phyloP scores from a whole-genome alignment of 2,113 vertebrate species.

The Paedocypris sp. region DNA sequence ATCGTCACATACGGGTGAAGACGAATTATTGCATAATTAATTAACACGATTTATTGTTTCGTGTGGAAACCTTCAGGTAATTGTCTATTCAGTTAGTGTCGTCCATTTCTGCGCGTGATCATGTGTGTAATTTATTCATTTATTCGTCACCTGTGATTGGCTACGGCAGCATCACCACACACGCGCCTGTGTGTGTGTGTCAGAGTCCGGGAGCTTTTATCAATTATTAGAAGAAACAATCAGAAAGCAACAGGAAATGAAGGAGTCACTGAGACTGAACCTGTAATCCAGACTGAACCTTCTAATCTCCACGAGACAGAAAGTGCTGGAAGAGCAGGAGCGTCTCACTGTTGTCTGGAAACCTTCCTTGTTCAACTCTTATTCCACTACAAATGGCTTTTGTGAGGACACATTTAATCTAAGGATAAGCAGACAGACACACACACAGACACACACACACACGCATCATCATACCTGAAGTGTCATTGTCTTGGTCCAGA shows the following conservation, averaged over 20 bases:
- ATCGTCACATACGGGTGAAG: too few relatives aligned
- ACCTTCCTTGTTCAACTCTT: background rate
- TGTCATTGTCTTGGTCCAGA: constrained; percentile 56
- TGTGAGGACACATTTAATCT: constrained; percentile 7
- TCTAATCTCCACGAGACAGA: constrained; percentile 10
- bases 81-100: too few relatives aligned
- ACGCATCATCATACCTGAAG: constrained; percentile 42
- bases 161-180: background rate
- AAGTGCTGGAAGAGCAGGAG: constrained; percentile 5
- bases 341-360: background rate
- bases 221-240: constrained; percentile 50
- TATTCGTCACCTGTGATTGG: background rate
- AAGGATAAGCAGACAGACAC: constrained; percentile 3
- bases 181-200: constrained; percentile 28
- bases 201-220: constrained; percentile 43
- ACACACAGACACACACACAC: constrained; percentile 7
- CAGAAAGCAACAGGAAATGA: constrained; percentile 54
- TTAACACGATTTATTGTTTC: too few relatives aligned
- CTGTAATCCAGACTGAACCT: background rate
- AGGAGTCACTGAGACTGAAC: constrained; percentile 46
- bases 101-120: background rate
- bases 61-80: too few relatives aligned
- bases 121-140: constrained; percentile 19
- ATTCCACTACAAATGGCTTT: background rate
- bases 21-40: too few relatives aligned